Evolutionary conservation across 2,888 invertebrate genomes (phyloP).

Genomic region (Erannis defoliaria): DNA sequence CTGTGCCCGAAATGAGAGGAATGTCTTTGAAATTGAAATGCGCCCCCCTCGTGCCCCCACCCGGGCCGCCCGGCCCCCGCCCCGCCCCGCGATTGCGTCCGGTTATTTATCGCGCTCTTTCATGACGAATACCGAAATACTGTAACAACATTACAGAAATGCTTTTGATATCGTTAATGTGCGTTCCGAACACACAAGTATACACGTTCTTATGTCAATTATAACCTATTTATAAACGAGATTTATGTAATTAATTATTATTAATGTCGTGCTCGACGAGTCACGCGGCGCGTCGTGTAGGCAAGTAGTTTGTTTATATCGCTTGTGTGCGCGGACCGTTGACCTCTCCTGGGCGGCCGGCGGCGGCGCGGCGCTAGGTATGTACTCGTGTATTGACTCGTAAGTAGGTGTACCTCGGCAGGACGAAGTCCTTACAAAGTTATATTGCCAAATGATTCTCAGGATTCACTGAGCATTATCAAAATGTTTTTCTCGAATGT

Average conservation of each 20-base stretch:
- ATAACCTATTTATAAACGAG: constrained; percentile 7
- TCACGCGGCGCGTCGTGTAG: not conserved
- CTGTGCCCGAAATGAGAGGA: constrained; percentile 57
- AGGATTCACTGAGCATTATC: not conserved
- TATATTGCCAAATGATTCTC: too few species aligned
- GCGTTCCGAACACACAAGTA: constrained; percentile 31
- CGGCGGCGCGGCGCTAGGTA: too few species aligned
- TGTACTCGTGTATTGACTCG: too few species aligned
- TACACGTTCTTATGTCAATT: constrained; percentile 21
- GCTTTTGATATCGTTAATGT: constrained; percentile 52
- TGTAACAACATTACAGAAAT: constrained; percentile 51
- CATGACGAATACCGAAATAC: constrained; percentile 45
- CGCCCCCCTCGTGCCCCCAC: constrained; percentile 35
- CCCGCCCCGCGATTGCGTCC: constrained; percentile 28
- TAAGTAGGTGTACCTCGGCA: too few species aligned
- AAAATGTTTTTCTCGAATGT: not conserved
- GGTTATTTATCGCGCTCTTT: constrained; percentile 59
- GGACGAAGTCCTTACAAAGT: too few species aligned
- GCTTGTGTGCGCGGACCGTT: not conserved
- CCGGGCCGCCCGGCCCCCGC: constrained; percentile 12
- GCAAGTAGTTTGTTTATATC: not conserved
- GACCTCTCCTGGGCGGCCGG: not conserved
- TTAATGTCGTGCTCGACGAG: not conserved
- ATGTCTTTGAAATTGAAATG: constrained; percentile 73
- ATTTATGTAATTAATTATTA: constrained; percentile 10